Evolutionary conservation across 2,888 invertebrate species (phyloP), one percentile per base, ranked within the genome.

Genomic region (Campaea margaritaria): DNA sequence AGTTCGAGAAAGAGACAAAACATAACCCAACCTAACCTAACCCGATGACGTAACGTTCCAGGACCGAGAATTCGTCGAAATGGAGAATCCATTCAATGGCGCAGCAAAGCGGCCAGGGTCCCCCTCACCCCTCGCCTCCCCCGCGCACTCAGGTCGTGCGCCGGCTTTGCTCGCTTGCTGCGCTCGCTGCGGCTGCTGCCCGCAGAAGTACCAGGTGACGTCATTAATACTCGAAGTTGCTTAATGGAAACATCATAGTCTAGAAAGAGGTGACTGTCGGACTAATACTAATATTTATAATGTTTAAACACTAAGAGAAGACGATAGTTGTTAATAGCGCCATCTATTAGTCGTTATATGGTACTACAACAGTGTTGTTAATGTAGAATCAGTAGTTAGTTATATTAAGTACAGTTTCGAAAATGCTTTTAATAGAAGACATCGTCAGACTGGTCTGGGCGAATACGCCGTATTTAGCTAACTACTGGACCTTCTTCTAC

Each of bases 41-140:
- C 16, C 10, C 42, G 42, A 15, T 42, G n/a, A n/a, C n/a, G 4
- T 63, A 49, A 52, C 15, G 53, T 80, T 81, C 43, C 94, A 98
- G 98, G 98, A 99, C 90, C 96, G 99, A 58, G 98, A 99, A 91
- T 99, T 99, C 93, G 97, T 98, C 72, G 99, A 99, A 93, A 95
- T 98, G 94, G 99, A 99, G 86, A 96, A 97, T 81, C 97, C 98
- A 16, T 98, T 95, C 93, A 99, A 98, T 89, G 98, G 98, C 14
- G 97, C 97, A 72, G 97, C 97, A 50, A 98, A 97, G 91, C 94
- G 98, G 83, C 97, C 98, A 0, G 97, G 97, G 11, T 97, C 97
- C 47, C 97, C 97, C 45, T 97, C 97, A 43, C 97, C 97, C 15
- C 92, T 97, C 83, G 96, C 97, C 60, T 97, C 97, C 79, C 97